Conservation (phyloP, 2,888 invertebrate species). For the Myathropa florea region DNA sequence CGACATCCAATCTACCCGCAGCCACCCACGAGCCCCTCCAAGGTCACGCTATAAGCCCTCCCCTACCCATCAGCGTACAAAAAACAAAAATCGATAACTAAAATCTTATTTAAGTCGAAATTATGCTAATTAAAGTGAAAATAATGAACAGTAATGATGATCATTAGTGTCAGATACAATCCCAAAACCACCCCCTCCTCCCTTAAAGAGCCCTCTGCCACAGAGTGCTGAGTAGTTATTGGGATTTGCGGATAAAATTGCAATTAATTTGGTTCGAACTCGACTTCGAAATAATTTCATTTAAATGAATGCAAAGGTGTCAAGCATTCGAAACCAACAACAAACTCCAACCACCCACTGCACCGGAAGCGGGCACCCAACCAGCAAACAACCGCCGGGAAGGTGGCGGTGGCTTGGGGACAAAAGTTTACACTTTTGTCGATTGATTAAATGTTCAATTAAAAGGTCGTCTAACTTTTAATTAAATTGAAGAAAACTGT, state of each 20-base stretch:
- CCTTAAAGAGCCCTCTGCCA: too few relatives aligned
- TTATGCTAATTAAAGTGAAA: background rate
- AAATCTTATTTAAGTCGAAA: background rate
- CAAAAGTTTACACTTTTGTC: slow-evolving; percentile 39
- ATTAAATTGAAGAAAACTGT: slow-evolving; percentile 57
- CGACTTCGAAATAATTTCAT: background rate
- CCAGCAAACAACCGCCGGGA: background rate
- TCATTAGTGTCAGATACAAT: slow-evolving; percentile 8
- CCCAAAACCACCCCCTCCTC: background rate
- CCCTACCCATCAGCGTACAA: too few relatives aligned
- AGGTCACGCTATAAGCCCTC: too few relatives aligned
- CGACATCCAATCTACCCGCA: too few relatives aligned
- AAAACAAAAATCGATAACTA: slow-evolving; percentile 11
- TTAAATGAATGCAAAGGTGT: slow-evolving; percentile 39
- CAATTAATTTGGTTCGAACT: slow-evolving; percentile 18
- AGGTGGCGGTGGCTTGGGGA: background rate
- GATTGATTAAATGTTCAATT: slow-evolving; percentile 63
- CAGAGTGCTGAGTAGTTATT: background rate
- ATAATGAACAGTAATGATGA: slow-evolving; percentile 17
- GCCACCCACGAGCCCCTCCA: too few relatives aligned
- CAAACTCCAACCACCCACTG: background rate
- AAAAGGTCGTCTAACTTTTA: slow-evolving; percentile 62
- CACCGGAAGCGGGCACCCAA: background rate
- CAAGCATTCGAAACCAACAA: background rate
- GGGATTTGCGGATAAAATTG: background rate